Evolutionary conservation across 2,888 invertebrate genomes (phyloP), one percentile per base, ranked within the genome.

Genomic region (Aphrophora alni): DNA sequence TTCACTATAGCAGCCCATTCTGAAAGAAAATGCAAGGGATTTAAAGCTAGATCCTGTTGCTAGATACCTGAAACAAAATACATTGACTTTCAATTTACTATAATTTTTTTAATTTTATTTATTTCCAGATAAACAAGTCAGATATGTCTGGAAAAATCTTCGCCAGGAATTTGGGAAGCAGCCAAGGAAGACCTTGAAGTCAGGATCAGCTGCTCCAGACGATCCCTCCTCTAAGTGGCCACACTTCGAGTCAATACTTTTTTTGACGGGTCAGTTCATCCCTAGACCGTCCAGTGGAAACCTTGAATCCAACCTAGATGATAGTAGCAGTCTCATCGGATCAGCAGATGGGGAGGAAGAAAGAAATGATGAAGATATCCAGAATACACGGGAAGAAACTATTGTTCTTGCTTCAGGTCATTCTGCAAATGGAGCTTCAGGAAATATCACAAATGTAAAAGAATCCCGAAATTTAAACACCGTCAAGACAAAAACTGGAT

Each of bases 251-350:
- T n/a, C 14, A n/a, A 33, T 33, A 8, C 33, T 33, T 33, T 68
- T 12, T 68, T 24, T 68, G 21, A 68, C 68, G 3, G 68, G 10
- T 68, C 68, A 68, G 68, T 68, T 68, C 24, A 68, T 68, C 68
- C 68, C 68, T n/a, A 68, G 68, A 68, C 14, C 68, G 24, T 68
- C 68, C n/a, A 68, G 68, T 68, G 68, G 14, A n/a, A 68, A 68
- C 24, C 68, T 68, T 68, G 68, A 68, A 68, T 24, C 24, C 24
- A 68, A 68, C 68, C 21, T 5, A 68, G 14, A 68, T 68, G 21
- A 68, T 33, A 33, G 33, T 33, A 33, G 33, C 33, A 33, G 33
- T 33, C 33, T 33, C 33, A 33, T 33, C 33, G 33, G 33, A 33
- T 33, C 33, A 33, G 33, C 3, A 33, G 33, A 33, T 33, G 33